A percentile compares a stretch with the other conserved stretches of the same genome.
Conservation (phyloP, 2,888 invertebrate genomes). For the Apotomis betuletana region DNA sequence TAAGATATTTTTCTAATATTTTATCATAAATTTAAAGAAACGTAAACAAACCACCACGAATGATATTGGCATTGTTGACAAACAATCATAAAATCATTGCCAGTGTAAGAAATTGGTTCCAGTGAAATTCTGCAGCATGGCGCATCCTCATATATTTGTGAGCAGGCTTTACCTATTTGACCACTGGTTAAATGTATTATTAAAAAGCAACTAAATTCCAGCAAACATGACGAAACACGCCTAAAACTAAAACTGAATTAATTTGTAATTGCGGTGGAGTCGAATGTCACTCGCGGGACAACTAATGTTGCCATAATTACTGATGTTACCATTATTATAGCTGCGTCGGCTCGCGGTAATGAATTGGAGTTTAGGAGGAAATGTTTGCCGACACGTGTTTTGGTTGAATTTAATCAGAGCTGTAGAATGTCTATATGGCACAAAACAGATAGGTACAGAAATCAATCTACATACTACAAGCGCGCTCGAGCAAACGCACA, state of each 20-base stretch:
- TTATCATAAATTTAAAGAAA: no score
- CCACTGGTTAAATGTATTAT: not conserved
- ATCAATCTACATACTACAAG: no score
- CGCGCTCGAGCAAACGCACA: no score
- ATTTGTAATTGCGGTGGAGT: conserved; percentile 39
- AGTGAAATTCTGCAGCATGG: no score
- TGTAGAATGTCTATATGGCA: not conserved
- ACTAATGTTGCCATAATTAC: conserved; percentile 37
- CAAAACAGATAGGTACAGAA: no score
- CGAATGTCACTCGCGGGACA: conserved; percentile 44
- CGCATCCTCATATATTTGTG: no score
- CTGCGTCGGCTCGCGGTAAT: conserved; percentile 13
- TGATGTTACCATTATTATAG: conserved; percentile 38
- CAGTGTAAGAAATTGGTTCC: no score
- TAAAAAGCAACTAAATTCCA: conserved; percentile 1
- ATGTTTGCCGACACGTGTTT: not conserved
- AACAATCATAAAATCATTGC: no score
- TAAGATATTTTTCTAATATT: no score
- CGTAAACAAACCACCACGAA: no score
- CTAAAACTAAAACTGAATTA: conserved; percentile 33
- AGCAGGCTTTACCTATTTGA: no score
- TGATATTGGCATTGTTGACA: no score
- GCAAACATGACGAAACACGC: conserved; percentile 18
- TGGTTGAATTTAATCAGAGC: not conserved
- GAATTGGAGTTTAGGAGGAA: conserved; percentile 2